Percentiles rank a stretch among this genome's conserved stretches.
phyloP scores from a whole-genome alignment of 1,140 invertebrate genomes.

The Pseudoatta argentina region DNA sequence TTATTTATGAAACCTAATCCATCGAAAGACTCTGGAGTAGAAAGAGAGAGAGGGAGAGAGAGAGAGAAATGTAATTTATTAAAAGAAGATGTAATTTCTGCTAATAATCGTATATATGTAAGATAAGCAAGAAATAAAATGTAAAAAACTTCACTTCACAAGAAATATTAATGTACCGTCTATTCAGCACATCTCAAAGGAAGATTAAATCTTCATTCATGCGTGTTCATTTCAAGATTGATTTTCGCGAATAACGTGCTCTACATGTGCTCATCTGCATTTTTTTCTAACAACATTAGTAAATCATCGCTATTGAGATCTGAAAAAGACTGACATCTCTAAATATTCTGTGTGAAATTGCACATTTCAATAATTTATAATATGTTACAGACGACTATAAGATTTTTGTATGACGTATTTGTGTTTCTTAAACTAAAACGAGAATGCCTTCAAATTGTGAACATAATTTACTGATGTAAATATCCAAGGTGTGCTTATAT shows the following conservation, averaged over 20 bases:
- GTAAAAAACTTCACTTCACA: neutral
- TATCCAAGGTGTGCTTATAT: too few relatives aligned
- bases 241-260: constrained; percentile 2
- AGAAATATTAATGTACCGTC: neutral
- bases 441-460: neutral
- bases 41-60: too few relatives aligned
- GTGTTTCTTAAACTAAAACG: neutral
- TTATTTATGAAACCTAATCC: neutral
- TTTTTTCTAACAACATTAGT: neutral
- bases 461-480: too few relatives aligned
- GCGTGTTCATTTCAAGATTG: constrained; percentile 45
- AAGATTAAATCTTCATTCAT: constrained; percentile 40
- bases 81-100: neutral
- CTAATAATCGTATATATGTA: neutral
- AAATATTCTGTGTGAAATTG: neutral
- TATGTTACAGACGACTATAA: neutral
- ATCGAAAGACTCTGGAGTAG: neutral
- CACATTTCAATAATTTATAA: neutral
- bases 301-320: constrained; percentile 39
- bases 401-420: neutral
- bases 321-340: neutral
- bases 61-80: neutral
- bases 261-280: neutral
- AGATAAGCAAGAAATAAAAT: neutral
- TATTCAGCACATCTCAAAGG: neutral